Conservation (phyloP, 2,888 invertebrate species). For the Hyppa rectilinea region DNA sequence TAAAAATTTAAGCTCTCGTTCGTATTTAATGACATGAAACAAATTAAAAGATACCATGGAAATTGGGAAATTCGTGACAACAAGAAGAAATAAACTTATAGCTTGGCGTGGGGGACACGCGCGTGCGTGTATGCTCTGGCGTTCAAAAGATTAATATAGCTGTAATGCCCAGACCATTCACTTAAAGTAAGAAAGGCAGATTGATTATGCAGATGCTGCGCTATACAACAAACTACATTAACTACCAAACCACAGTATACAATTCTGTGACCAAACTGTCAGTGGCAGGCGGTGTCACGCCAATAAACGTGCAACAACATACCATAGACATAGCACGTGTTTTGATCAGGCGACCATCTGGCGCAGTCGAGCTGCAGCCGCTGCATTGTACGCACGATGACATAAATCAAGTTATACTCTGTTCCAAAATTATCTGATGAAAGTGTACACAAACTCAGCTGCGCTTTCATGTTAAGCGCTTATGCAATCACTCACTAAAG, state of each 20-base stretch:
- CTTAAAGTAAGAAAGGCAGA: neutral
- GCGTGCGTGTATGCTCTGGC: too few relatives aligned
- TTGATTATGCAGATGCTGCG: too few relatives aligned
- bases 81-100: too few relatives aligned
- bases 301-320: slow-evolving; percentile 5
- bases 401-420: neutral
- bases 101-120: too few relatives aligned
- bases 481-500: neutral
- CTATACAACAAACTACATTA: slow-evolving; percentile 8
- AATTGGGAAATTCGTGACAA: too few relatives aligned
- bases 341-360: slow-evolving; percentile 9
- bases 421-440: neutral
- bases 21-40: too few relatives aligned
- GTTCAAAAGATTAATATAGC: too few relatives aligned
- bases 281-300: slow-evolving; percentile 4
- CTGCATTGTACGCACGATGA: neutral
- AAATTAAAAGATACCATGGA: too few relatives aligned
- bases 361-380: neutral
- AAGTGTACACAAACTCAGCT: neutral
- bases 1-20: too few relatives aligned
- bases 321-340: neutral
- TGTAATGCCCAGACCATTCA: neutral
- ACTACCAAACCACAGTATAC: too few relatives aligned
- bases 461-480: neutral
- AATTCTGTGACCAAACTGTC: too few relatives aligned